These are phyloP conservation scores for Apis laboriosa DNA, from an alignment of 1,140 invertebrate species.

Conservation along the genomic window DNA sequence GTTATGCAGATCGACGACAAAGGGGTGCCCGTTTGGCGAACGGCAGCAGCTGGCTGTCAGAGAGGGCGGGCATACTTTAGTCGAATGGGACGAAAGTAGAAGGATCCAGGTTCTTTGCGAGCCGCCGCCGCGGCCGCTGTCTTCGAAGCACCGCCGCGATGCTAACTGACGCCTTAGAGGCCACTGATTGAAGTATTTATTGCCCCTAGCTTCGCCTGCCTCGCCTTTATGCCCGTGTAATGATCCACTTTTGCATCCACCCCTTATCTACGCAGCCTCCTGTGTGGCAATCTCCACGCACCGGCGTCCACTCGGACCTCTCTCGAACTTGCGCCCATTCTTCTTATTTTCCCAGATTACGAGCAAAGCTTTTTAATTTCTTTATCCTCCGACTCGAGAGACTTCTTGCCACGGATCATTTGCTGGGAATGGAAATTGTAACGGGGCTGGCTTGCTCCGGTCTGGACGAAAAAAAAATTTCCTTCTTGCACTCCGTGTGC, in stretches of 20 bases:
- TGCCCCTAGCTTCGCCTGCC: conserved; percentile 57
- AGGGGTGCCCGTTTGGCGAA: conserved; percentile 52
- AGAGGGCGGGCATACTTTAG: conserved; percentile 73
- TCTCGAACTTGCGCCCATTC: conserved; percentile 5
- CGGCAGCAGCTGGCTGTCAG: conserved; percentile 78
- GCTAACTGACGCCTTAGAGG: conserved; percentile 79
- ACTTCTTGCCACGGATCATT: conserved; percentile 35
- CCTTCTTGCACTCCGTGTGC: background rate
- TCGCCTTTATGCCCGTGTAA: conserved; percentile 69
- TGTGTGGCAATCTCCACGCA: conserved; percentile 40
- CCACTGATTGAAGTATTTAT: conserved; percentile 80
- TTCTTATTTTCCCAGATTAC: conserved; percentile 39
- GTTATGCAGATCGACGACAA: conserved; percentile 64
- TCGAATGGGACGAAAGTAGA: conserved; percentile 67
- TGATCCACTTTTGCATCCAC: conserved; percentile 75
- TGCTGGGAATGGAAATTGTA: conserved; percentile 40
- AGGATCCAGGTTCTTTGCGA: conserved; percentile 72
- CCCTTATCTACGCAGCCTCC: conserved; percentile 54
- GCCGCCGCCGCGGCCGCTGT: conserved; percentile 71
- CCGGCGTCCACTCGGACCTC: background rate
- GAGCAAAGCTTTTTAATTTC: conserved; percentile 24
- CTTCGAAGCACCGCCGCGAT: conserved; percentile 66
- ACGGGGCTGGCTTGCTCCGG: background rate
- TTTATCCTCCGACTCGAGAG: conserved; percentile 2
- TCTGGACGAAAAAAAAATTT: conserved; percentile 8